Evolutionary conservation across 1,140 invertebrate genomes (phyloP).

Genomic region (Steinernema feltiae): DNA sequence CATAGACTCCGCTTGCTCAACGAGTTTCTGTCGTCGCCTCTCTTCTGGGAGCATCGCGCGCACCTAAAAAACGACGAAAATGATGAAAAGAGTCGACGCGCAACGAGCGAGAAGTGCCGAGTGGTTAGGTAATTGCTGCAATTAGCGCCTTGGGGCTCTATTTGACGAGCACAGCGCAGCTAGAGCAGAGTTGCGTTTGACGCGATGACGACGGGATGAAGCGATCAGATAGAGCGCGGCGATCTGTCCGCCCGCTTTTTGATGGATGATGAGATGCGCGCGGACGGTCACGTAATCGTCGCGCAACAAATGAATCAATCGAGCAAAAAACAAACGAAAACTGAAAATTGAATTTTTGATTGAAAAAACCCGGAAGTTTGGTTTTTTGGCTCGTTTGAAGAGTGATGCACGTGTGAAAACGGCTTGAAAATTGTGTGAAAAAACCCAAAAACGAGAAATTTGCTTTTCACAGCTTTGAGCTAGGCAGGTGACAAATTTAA

Average conservation of each 20-base stretch:
- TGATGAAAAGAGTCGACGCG: too few relatives aligned
- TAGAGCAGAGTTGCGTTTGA: too few relatives aligned
- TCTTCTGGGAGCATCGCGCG: neutral
- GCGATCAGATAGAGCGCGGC: neutral
- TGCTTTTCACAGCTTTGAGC: too few relatives aligned
- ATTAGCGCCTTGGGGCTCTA: neutral
- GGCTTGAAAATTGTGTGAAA: too few relatives aligned
- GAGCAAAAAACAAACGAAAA: neutral
- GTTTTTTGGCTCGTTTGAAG: too few relatives aligned
- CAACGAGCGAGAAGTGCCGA: too few relatives aligned
- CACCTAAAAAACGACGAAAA: neutral
- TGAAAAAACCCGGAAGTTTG: too few relatives aligned
- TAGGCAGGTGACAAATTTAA: too few relatives aligned
- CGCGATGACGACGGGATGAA: neutral
- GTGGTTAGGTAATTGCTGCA: neutral
- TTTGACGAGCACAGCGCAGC: too few relatives aligned
- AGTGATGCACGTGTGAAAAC: too few relatives aligned
- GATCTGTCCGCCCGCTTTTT: neutral
- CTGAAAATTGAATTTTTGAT: neutral
- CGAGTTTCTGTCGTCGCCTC: neutral
- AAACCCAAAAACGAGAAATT: too few relatives aligned
- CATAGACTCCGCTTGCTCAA: neutral
- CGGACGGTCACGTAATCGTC: neutral
- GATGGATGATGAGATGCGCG: neutral
- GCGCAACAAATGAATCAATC: neutral